phyloP scores from a whole-genome alignment of 2,113 vertebrate species.

The Hirundichthys speculiger region DNA sequence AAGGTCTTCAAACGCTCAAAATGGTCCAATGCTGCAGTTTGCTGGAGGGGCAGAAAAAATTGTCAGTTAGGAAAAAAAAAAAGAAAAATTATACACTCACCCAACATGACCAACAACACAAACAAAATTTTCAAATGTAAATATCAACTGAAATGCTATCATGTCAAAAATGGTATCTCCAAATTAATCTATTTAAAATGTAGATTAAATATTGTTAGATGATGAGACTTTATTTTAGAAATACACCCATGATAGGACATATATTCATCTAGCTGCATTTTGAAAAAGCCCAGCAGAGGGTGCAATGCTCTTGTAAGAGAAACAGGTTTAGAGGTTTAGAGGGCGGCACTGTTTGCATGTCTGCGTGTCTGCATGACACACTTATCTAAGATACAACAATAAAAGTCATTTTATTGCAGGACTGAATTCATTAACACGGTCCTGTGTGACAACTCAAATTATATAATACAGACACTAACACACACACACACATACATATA shows the following conservation, averaged over 20 bases:
- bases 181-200: background rate
- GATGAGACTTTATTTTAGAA: background rate
- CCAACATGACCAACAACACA: no score
- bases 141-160: background rate
- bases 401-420: no score
- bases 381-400: no score
- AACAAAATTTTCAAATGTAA: no score
- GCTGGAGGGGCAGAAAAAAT: slow-evolving; percentile 72
- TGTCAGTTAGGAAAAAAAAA: background rate
- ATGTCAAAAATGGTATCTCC: background rate
- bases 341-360: no score
- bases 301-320: slow-evolving; percentile 28
- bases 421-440: no score
- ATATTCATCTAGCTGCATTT: background rate
- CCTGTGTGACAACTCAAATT: no score
- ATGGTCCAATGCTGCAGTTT: slow-evolving; percentile 90
- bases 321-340: no score
- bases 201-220: background rate
- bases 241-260: background rate
- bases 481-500: no score
- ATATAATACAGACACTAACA: no score
- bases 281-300: slow-evolving; percentile 73
- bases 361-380: no score
- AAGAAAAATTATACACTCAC: background rate
- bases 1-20: slow-evolving; percentile 94